Percentiles rank a stretch among this genome's conserved stretches.
Evolutionary conservation across 2,113 vertebrate genomes (phyloP).

Genomic region (Bombycilla garrulus): DNA sequence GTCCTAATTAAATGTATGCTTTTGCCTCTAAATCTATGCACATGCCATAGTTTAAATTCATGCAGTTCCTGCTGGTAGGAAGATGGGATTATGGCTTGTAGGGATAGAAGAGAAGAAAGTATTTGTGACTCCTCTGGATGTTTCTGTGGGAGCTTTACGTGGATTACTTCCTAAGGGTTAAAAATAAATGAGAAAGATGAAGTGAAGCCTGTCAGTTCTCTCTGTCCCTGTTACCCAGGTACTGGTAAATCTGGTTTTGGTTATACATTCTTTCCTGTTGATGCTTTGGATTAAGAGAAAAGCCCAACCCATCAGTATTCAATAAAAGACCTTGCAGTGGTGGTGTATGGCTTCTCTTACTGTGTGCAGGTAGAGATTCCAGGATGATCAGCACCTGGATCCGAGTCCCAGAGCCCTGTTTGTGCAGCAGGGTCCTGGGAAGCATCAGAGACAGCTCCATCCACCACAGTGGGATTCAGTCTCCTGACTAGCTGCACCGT

Average conservation of each 20-base stretch:
- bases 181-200: neutral
- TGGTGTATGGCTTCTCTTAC: neutral
- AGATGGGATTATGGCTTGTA: neutral
- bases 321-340: neutral
- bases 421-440: neutral
- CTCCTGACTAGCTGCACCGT: neutral
- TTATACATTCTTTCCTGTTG: neutral
- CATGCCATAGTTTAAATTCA: neutral
- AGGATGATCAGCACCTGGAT: neutral
- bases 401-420: neutral
- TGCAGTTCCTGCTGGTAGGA: neutral
- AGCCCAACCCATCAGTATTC: no score
- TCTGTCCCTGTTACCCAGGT: neutral
- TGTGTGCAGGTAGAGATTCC: neutral
- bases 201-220: neutral
- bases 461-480: neutral
- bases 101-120: neutral
- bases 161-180: neutral
- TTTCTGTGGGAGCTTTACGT: neutral
- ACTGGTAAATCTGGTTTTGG: neutral
- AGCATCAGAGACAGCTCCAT: rapidly evolving
- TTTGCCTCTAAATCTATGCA: neutral
- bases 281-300: neutral
- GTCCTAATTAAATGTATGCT: neutral
- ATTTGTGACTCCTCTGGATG: neutral